Base-by-base conservation (phyloP, 2,888 invertebrate species). In the Chymomyza caudatula region DNA sequence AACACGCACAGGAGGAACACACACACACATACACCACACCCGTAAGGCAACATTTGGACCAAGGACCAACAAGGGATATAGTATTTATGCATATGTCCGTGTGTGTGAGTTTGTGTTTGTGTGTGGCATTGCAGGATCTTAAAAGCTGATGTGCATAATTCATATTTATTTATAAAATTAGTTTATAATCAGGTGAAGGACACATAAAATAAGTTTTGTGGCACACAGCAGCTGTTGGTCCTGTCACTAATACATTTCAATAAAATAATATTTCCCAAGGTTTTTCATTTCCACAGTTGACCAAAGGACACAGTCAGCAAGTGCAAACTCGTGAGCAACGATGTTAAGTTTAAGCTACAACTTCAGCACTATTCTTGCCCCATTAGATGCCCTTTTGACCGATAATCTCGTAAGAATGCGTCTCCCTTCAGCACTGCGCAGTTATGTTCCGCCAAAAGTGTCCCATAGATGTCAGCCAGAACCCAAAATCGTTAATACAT, bases 91-190 rank as follows among this genome's bases (percentile, higher is more conserved):
- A 15, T n/a, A 29, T 63, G 64, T 60, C 53, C 69, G 59, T 65
- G 61, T 23, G 56, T 20, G 11, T 56, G 56, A 25, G 25, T 60
- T 22, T 60, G 53, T 62, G 62, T 60, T 51, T 65, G 25, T 53
- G 3, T 23, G 25, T 22, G 53, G 23, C 15, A 20, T 20, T 51
- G 51, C 19, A 51, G 22, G 22, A 62, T 56, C 67, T 58, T 63
- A 65, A 69, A 73, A 69, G 79, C 66, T 76, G 77, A 79, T 82
- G 83, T 71, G 77, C 82, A 78, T 78, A 79, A 83, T 77, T 78
- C 73, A 77, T 74, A 74, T 74, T 60, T 70, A 71, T 81, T 69
- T 76, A 74, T 71, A 63, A 60, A 43, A 69, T 71, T 65, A 63
- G 65, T 67, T 65, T 57, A 63, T 72, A 82, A 76, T 82, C 79